Conservation (phyloP, 2,797 vertebrate species). For the Macrochelys suwanniensis region DNA sequence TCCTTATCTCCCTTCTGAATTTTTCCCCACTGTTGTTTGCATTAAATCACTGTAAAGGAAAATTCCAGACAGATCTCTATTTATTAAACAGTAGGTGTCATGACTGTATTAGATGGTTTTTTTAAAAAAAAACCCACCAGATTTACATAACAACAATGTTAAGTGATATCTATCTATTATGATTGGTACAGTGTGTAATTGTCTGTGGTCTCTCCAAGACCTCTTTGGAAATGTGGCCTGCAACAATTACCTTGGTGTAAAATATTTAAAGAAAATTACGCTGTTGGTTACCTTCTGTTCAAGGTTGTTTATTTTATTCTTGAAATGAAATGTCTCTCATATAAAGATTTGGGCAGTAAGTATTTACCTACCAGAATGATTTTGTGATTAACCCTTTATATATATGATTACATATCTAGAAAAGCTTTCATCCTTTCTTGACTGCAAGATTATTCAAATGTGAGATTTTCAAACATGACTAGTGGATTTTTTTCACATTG, state of each 20-base stretch:
- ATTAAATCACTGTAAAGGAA: no score
- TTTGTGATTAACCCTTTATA: neutral
- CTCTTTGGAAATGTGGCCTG: neutral
- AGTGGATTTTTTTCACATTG: neutral
- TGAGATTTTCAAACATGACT: no score
- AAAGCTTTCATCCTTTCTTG: no score
- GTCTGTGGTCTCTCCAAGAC: neutral
- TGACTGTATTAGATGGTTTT: neutral
- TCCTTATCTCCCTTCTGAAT: neutral
- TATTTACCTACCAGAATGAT: neutral
- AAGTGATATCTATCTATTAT: neutral
- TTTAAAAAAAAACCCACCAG: neutral
- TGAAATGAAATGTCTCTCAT: neutral
- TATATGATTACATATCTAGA: no score
- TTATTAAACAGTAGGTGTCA: neutral
- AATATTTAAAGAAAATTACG: neutral
- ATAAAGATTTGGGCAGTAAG: neutral
- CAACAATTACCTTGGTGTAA: neutral
- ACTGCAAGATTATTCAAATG: no score
- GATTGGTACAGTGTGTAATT: neutral
- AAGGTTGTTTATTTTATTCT: neutral
- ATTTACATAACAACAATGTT: neutral
- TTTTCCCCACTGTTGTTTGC: no score
- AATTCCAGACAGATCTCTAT: neutral
- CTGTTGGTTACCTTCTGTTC: neutral